Evolutionary conservation across 2,113 vertebrate species (phyloP).

Genomic region (Ciconia stormi): DNA sequence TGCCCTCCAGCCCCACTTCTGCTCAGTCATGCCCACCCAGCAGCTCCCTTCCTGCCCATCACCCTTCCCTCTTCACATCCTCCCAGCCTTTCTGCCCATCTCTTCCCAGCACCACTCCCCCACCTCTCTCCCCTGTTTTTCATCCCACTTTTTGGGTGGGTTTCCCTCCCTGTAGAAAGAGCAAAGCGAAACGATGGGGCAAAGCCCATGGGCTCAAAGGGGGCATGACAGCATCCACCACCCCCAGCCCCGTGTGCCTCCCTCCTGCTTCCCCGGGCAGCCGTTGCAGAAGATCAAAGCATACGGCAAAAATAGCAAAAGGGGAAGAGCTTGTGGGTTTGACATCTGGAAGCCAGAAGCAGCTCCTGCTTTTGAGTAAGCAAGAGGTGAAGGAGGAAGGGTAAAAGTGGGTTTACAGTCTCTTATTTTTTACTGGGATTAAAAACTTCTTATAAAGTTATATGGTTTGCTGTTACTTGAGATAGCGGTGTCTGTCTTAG

Average conservation of each 20-base stretch:
- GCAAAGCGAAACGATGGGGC: not conserved
- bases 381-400: not conserved
- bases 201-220: accelerated
- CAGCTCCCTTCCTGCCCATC: not conserved
- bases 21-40: not conserved
- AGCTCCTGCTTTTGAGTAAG: not conserved
- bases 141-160: not conserved
- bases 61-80: not conserved
- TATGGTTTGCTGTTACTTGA: not conserved
- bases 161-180: not conserved
- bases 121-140: not conserved
- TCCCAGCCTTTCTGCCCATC: not conserved
- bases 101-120: too few species aligned
- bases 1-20: not conserved
- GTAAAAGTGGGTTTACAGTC: not conserved
- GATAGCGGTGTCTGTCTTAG: not conserved
- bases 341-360: conserved; percentile 78
- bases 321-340: conserved; percentile 59
- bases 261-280: not conserved
- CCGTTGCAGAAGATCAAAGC: conserved; percentile 72
- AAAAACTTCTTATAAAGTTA: not conserved
- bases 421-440: not conserved
- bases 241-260: not conserved
- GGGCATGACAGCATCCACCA: not conserved
- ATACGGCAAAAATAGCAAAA: conserved; percentile 51